Conservation (phyloP, 2,113 vertebrate species). For the Ptilonorhynchus violaceus region DNA sequence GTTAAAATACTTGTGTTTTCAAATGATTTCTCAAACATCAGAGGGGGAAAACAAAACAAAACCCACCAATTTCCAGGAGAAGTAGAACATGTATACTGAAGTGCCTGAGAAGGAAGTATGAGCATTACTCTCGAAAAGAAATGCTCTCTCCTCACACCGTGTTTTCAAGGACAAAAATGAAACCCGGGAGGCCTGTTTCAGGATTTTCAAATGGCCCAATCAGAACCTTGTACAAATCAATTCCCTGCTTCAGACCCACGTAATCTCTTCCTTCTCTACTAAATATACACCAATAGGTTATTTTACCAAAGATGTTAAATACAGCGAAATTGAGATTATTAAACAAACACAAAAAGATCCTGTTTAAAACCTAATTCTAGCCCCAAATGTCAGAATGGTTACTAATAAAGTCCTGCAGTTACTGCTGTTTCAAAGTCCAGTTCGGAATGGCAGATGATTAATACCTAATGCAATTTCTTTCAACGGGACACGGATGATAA, state of each 20-base stretch:
- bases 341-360: not conserved
- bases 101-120: not conserved
- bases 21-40: not conserved
- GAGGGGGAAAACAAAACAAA: accelerated
- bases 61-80: not conserved
- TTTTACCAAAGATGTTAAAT: not conserved
- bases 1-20: not conserved
- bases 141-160: accelerated
- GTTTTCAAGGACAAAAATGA: not conserved
- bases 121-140: not conserved
- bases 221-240: not conserved
- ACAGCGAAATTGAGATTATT: not conserved
- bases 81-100: not conserved
- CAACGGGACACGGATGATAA: not conserved
- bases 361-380: not conserved
- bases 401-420: not conserved
- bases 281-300: not conserved
- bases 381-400: not conserved
- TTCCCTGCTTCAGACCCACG: accelerated
- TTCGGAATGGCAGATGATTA: not conserved
- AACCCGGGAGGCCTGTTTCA: not conserved
- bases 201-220: not conserved
- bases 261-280: not conserved
- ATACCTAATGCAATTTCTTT: not conserved
- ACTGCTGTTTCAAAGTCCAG: not conserved